These are phyloP conservation scores for Heliconius hermathena DNA, from an alignment of 1,140 invertebrate genomes.

Conservation along the genomic window DNA sequence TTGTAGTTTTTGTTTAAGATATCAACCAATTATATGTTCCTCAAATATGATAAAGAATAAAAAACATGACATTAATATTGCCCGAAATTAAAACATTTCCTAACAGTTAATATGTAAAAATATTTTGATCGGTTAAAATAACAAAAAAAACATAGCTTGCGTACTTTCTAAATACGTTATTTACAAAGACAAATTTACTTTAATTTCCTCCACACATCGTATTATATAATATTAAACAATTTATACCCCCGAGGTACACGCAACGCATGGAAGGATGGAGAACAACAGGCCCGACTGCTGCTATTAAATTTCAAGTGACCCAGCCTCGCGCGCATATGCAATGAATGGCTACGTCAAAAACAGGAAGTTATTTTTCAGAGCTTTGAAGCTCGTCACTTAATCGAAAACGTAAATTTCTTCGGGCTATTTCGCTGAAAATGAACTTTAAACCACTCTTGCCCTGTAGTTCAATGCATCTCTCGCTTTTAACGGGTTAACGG, in stretches of 20 bases:
- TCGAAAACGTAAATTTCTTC: conserved; percentile 9
- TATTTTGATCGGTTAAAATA: too few species aligned
- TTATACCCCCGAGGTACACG: background rate
- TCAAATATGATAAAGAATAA: background rate
- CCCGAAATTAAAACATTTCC: background rate
- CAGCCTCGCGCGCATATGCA: conserved; percentile 8
- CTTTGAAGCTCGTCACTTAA: conserved; percentile 15
- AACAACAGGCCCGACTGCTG: background rate
- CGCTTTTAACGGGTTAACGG: background rate
- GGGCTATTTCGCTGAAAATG: conserved; percentile 1
- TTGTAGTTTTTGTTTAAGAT: background rate
- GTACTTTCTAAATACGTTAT: background rate
- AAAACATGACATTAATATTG: background rate
- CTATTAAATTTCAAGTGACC: conserved; percentile 14
- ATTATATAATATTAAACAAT: background rate
- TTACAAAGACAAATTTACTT: background rate
- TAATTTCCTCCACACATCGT: background rate
- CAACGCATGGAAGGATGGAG: background rate
- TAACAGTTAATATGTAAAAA: background rate
- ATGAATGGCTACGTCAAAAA: conserved; percentile 14
- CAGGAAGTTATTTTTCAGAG: conserved; percentile 4
- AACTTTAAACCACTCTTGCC: background rate
- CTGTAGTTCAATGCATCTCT: background rate
- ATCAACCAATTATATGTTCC: background rate
- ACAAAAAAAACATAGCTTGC: too few species aligned